These are phyloP conservation scores for Halcyon leucocephala DNA, from an alignment of 2,797 vertebrate genomes.

Conservation along the genomic window DNA sequence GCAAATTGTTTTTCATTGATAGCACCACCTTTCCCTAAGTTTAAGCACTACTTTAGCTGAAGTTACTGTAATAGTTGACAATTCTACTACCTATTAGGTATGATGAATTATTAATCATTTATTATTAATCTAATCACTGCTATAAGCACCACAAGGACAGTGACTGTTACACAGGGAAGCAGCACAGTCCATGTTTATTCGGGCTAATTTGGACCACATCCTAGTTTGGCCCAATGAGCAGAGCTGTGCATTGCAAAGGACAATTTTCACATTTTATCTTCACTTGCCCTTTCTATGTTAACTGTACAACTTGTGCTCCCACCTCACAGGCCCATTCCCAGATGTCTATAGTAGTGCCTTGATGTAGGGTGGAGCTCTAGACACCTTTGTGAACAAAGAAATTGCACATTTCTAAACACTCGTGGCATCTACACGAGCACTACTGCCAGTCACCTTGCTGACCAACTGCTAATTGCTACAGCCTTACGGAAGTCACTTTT, in stretches of 20 bases:
- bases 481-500: too few species aligned
- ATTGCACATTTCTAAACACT: constrained; percentile 83
- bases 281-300: neutral
- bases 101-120: neutral
- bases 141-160: neutral
- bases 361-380: neutral
- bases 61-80: neutral
- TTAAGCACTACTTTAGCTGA: too few species aligned
- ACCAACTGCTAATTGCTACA: too few species aligned
- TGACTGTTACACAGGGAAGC: neutral
- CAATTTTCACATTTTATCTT: neutral
- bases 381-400: neutral
- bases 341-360: neutral
- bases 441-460: too few species aligned
- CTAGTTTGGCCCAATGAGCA: neutral
- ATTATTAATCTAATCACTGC: neutral
- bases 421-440: too few species aligned
- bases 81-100: neutral
- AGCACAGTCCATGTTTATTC: neutral
- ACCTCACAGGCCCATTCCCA: neutral
- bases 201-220: neutral
- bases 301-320: neutral
- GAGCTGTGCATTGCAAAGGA: neutral
- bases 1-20: too few species aligned
- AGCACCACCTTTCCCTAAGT: too few species aligned